Conservation (phyloP, 2,113 vertebrate species). For the Pomatostomus ruficeps region DNA sequence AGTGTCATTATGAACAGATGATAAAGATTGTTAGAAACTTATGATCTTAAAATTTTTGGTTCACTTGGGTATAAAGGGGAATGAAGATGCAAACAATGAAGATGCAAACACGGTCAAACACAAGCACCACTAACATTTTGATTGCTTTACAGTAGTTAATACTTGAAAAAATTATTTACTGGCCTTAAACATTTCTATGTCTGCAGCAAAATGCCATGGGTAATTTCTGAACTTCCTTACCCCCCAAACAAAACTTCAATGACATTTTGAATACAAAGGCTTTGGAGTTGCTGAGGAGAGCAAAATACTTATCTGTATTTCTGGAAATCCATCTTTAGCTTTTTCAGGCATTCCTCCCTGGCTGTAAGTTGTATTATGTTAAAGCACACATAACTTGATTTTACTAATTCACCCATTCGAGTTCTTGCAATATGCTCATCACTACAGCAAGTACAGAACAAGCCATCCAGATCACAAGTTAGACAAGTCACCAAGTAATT, state of each 20-base stretch:
- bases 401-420: not conserved
- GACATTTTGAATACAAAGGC: not conserved
- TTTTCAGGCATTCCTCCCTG: not conserved
- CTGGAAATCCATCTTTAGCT: not conserved
- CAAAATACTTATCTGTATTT: not conserved
- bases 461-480: not conserved
- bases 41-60: not conserved
- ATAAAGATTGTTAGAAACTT: not conserved
- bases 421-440: not conserved
- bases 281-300: not conserved
- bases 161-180: not conserved
- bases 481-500: not conserved
- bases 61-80: not conserved
- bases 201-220: not conserved
- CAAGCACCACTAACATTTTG: accelerated
- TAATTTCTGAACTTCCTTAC: not conserved
- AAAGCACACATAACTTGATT: not conserved
- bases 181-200: not conserved
- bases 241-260: not conserved
- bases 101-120: not conserved
- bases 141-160: not conserved
- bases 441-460: not conserved
- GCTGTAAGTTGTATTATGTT: not conserved
- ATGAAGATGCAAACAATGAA: not conserved
- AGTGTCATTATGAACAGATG: not conserved